Base-by-base conservation (phyloP, 2,797 vertebrate species). In the Coregonus ussuriensis region DNA sequence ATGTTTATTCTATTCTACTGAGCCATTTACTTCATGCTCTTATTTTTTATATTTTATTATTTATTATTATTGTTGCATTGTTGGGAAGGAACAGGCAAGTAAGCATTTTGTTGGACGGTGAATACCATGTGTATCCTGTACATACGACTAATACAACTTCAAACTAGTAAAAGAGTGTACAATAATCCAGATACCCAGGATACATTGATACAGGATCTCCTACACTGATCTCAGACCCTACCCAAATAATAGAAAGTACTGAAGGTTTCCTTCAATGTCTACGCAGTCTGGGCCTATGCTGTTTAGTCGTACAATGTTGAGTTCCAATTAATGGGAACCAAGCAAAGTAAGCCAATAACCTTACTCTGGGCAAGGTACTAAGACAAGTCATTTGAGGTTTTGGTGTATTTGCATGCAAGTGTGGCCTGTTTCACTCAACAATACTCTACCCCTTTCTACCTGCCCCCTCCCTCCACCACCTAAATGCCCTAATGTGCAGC, bases 71-170 rank as follows among this genome's bases (percentile, higher is more conserved):
- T 47, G 41, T 47, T 47, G 76, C 9, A 2, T 3, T 47, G 41
- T 47, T 47, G 76, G 72, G 84, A 84, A 79, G 80, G 68, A 84
- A 84, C 84, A 9, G 3, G 41, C 41, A 47, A 82, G 78, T 77
- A 76, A 78, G 79, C 74, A 66, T 79, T 83, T 85, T 86, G 82
- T 86, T 84, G 84, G 41, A 47, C 2, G 9, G 41, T 47, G 41
- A 47, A 47, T 11, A 13, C 41, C 9, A 47, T 47, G 41, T 47
- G 41, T 47, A 47, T 47, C 41, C 9, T 9, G 9, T 47, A 47
- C 41, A 47, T 47, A 47, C 41, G 41, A 2, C 41, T 13, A 47
- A 47, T 13, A 16, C 18, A 37, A 47, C 4, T 11, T 41, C 4
- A 47, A 16, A 41, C 9, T n/a, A 70, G 62, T 25, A 21, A 15